Base-by-base conservation (phyloP, 2,888 invertebrate genomes). In the Lepidonotus clava region DNA sequence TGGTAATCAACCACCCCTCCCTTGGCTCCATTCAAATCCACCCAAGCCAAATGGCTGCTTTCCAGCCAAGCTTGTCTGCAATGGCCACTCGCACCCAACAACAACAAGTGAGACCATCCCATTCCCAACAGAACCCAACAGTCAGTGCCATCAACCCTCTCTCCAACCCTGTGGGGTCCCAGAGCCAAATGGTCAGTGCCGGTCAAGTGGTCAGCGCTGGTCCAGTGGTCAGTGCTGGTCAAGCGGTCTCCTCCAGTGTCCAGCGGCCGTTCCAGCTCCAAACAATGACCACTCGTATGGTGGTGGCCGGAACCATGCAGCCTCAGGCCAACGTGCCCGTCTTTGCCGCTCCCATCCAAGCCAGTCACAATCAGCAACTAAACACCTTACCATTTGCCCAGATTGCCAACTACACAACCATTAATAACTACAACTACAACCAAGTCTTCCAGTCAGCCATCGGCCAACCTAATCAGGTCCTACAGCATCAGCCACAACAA, bases 381-480 rank as follows among this genome's bases (percentile, higher is more conserved):
- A 51, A 24, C 41, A 8, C 41, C 11, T 11, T 46, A 6, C 80
- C 80, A n/a, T 80, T 80, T 32, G 46, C 80, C 0, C 80, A 80
- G 32, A 41, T 80, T 11, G 46, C 80, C 24, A 41, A 21, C 2
- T 80, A 80, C 28, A 28, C 80, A 28, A 11, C 80, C 28, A 46
- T 80, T 24, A 80, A 80, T 24, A 80, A 80, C 80, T 41, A 80
- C 21, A 51, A 80, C 41, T 80, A 46, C 32, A 51, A 51, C 80
- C 80, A 80, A 34, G 71, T 71, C 21, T 71, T 51, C 28, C 80
- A 80, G 41, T 5, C 46, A 32, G 11, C 76, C 1, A 11, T 76
- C 76, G 21, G 38, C 36, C 76, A 76, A 38, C 24, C 76, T 6
- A 24, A 38, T 38, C 80, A 80, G 71, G 18, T 80, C 6, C 46